Conservation (phyloP, 1,140 invertebrate species). For the Chelonus insularis region DNA sequence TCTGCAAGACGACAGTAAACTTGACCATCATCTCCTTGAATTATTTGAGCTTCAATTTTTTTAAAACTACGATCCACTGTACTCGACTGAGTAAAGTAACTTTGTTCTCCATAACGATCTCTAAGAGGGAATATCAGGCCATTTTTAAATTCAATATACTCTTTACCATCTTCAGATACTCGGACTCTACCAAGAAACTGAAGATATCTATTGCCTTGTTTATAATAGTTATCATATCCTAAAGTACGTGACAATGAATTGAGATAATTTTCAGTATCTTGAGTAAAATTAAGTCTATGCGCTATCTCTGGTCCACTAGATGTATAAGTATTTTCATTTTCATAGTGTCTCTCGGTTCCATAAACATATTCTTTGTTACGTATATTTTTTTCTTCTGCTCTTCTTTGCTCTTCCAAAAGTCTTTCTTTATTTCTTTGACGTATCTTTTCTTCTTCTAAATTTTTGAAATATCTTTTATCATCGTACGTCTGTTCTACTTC, state of each 20-base stretch:
- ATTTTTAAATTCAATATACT: constrained; percentile 48
- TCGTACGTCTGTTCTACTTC: too few species aligned
- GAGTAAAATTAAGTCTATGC: constrained; percentile 38
- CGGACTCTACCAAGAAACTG: constrained; percentile 43
- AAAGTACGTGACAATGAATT: constrained; percentile 33
- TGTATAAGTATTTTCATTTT: background rate
- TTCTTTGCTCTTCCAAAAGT: too few species aligned
- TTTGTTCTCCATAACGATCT: constrained; percentile 36
- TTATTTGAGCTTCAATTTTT: constrained; percentile 41
- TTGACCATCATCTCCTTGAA: constrained; percentile 37
- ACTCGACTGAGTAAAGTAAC: constrained; percentile 24
- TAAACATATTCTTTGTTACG: background rate
- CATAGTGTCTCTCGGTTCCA: background rate
- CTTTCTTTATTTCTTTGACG: too few species aligned
- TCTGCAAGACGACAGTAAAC: constrained; percentile 45
- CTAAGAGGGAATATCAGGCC: constrained; percentile 45
- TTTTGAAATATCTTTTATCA: too few species aligned
- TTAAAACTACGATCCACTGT: constrained; percentile 30
- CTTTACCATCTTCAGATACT: constrained; percentile 35
- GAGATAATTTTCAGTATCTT: constrained; percentile 42
- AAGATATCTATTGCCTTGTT: constrained; percentile 40
- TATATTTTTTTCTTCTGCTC: background rate
- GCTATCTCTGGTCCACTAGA: background rate
- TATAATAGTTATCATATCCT: constrained; percentile 34
- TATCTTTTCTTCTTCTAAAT: too few species aligned